Evolutionary conservation across 2,797 vertebrate species (phyloP).

Genomic region (Pseudochromis fuscus): DNA sequence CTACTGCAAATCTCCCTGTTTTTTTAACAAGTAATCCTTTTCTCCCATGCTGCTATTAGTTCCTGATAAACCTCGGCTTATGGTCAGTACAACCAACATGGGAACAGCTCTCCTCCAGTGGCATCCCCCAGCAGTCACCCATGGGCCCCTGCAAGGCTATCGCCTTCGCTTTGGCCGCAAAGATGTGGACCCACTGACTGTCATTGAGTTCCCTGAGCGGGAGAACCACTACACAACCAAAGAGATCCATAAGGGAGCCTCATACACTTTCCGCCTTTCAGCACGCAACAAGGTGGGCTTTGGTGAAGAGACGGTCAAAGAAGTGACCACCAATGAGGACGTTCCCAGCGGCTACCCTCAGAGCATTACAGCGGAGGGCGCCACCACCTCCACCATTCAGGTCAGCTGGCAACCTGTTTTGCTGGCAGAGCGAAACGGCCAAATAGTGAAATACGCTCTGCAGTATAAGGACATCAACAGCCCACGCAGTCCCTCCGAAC

Average conservation of each 20-base stretch:
- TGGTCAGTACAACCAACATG: conserved; percentile 99
- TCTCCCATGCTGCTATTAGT: conserved; percentile 84
- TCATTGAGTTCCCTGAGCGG: conserved; percentile 95
- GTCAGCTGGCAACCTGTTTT: conserved; percentile 94
- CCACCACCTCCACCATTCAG: conserved; percentile 93
- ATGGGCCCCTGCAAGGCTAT: conserved; percentile 94
- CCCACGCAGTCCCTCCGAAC: conserved; percentile 93
- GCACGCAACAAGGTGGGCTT: conserved; percentile 99
- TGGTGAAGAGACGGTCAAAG: conserved; percentile 97
- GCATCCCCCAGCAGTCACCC: conserved; percentile 94
- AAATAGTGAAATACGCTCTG: conserved; percentile 94
- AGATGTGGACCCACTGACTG: conserved; percentile 91
- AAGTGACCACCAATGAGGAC: conserved; percentile 95
- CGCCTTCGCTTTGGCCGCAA: conserved; percentile 96
- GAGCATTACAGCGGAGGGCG: conserved; percentile 91
- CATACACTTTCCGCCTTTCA: conserved; percentile 94
- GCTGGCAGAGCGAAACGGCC: conserved; percentile 94
- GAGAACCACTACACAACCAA: conserved; percentile 98
- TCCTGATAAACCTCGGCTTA: conserved; percentile 96
- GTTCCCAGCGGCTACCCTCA: conserved; percentile 95
- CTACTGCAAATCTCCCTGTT: background rate
- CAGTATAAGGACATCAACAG: conserved; percentile 99
- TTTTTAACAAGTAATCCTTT: conserved; percentile 44
- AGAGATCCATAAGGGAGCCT: conserved; percentile 97
- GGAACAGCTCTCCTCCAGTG: conserved; percentile 98